phyloP scores from a whole-genome alignment of 2,113 vertebrate species.

The Dicentrarchus labrax region DNA sequence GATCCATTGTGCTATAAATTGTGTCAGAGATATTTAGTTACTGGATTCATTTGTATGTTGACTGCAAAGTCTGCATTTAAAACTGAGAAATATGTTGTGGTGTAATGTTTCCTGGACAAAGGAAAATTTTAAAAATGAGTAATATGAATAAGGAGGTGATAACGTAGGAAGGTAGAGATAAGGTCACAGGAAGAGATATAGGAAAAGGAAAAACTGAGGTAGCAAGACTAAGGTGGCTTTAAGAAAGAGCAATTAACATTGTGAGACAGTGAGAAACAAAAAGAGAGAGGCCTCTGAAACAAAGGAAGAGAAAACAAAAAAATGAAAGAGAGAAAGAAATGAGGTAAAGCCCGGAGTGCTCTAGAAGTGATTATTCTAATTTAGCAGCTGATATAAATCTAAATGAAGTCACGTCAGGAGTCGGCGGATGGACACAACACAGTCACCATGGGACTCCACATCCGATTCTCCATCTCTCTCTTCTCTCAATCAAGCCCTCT shows the following conservation, averaged over 20 bases:
- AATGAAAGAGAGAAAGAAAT: slow-evolving; percentile 77
- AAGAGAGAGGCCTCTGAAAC: slow-evolving; percentile 12
- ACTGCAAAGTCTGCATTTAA: background rate
- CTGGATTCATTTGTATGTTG: background rate
- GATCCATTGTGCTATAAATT: background rate
- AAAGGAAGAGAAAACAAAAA: slow-evolving; percentile 70
- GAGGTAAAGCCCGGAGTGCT: slow-evolving; percentile 88
- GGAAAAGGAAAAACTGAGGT: background rate
- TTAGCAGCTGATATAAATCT: slow-evolving; percentile 97
- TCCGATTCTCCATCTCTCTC: slow-evolving; percentile 44
- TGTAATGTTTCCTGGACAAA: background rate
- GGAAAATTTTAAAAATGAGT: background rate
- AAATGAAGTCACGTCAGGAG: slow-evolving; percentile 96
- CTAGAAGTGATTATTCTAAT: slow-evolving; percentile 98
- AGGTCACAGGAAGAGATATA: background rate
- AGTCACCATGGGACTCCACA: slow-evolving; percentile 81
- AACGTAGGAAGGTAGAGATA: background rate
- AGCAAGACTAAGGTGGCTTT: background rate
- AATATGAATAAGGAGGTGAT: background rate
- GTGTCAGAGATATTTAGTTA: background rate
- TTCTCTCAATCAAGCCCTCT: slow-evolving; percentile 52
- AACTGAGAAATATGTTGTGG: background rate
- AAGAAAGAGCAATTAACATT: background rate
- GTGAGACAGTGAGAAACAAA: slow-evolving; percentile 9
- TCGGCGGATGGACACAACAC: slow-evolving; percentile 90